Conservation (phyloP, 2,888 invertebrate genomes). For the Orthosia gothica region DNA sequence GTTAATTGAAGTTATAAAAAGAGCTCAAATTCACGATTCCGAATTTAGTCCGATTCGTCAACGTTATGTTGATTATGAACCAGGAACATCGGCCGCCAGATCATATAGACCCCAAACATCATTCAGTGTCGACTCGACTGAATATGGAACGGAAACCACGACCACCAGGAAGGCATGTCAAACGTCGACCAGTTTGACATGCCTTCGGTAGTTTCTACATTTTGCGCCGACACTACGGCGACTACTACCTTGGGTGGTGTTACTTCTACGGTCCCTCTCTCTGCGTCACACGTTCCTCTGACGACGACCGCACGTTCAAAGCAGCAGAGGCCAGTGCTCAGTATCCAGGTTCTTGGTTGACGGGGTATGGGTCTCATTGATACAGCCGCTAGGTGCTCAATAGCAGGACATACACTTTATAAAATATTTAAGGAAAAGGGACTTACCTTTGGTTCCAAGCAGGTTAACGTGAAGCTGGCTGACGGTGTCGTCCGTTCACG, state of each 20-base stretch:
- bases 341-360: no score
- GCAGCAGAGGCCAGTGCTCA: no score
- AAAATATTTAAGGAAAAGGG: no score
- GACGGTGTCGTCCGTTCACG: slow-evolving; percentile 9
- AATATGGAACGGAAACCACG: no score
- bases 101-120: slow-evolving; percentile 67
- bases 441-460: slow-evolving; percentile 15
- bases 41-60: slow-evolving; percentile 63
- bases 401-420: no score
- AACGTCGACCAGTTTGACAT: slow-evolving; percentile 5
- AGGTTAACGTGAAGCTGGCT: slow-evolving; percentile 22
- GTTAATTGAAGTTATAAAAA: slow-evolving; percentile 70
- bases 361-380: no score
- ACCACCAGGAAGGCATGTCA: no score
- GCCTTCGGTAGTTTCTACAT: slow-evolving; percentile 9
- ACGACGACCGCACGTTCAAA: background rate
- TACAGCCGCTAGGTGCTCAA: no score
- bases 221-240: slow-evolving; percentile 7
- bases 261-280: slow-evolving; percentile 12
- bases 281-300: slow-evolving; percentile 3
- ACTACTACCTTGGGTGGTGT: slow-evolving; percentile 14
- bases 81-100: slow-evolving; percentile 68
- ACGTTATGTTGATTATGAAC: slow-evolving; percentile 67
- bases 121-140: slow-evolving; percentile 11
- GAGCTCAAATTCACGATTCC: slow-evolving; percentile 66